Conservation (phyloP, 30 jellyfish, hydroid and myxozoan species). For the Sanderia malayensis region DNA sequence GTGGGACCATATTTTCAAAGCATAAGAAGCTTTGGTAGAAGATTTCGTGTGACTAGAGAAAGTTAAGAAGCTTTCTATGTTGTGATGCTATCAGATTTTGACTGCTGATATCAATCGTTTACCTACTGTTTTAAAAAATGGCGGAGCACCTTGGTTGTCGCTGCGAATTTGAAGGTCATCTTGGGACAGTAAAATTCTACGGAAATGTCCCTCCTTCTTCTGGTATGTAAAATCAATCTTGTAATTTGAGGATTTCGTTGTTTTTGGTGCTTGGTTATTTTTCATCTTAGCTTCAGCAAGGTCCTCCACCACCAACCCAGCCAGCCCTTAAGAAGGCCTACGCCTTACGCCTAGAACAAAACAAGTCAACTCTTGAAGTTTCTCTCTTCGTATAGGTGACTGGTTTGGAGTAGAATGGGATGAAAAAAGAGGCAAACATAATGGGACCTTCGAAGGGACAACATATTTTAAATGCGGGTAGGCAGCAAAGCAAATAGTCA, state of each 20-base stretch:
- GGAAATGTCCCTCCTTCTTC: slow-evolving; percentile 81
- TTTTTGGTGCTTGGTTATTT: background rate
- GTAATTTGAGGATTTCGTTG: too few species aligned
- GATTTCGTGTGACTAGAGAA: too few species aligned
- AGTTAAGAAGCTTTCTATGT: too few species aligned
- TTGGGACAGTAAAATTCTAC: slow-evolving; percentile 71
- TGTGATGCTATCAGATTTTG: too few species aligned
- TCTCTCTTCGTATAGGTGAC: slow-evolving; percentile 37
- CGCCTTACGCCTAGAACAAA: background rate
- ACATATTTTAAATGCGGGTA: slow-evolving; percentile 81
- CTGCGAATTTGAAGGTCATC: slow-evolving; percentile 69
- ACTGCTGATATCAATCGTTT: too few species aligned
- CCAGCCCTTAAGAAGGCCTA: background rate
- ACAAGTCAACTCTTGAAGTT: background rate
- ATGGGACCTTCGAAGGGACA: slow-evolving; percentile 68
- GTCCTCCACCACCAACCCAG: background rate
- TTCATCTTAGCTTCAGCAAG: background rate
- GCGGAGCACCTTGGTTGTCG: slow-evolving; percentile 72
- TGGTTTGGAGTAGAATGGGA: slow-evolving; percentile 99
- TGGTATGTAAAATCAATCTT: too few species aligned
- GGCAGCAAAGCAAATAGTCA: background rate
- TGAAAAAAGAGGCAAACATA: slow-evolving; percentile 86
- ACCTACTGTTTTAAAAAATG: too few species aligned
- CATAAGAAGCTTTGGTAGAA: too few species aligned
- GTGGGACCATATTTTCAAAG: too few species aligned